phyloP scores from a whole-genome alignment of 1,140 invertebrate species.

The Sesamia nonagrioides region DNA sequence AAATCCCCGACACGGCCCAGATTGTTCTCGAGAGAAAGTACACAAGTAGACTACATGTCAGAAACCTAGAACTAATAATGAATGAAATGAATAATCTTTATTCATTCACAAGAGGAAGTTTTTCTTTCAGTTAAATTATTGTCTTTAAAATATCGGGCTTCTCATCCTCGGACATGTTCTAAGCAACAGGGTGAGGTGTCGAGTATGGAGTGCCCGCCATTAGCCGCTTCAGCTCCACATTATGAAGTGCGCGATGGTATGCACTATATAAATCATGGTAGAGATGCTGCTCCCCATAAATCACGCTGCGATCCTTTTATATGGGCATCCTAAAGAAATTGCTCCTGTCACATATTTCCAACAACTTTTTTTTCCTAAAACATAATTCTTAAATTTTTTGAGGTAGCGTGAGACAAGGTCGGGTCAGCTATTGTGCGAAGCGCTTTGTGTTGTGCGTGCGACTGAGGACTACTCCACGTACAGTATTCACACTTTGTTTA shows the following conservation, averaged over 20 bases:
- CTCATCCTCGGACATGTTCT: too few relatives aligned
- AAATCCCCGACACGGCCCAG: neutral
- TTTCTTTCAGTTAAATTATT: too few relatives aligned
- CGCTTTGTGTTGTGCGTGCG: slow-evolving; percentile 17
- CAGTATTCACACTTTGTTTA: neutral
- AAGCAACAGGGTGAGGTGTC: too few relatives aligned
- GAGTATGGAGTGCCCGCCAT: too few relatives aligned
- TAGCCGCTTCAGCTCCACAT: neutral
- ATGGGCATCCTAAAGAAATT: slow-evolving; percentile 12
- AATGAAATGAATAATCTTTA: too few relatives aligned
- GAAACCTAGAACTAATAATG: too few relatives aligned
- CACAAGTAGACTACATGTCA: too few relatives aligned
- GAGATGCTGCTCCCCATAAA: slow-evolving; percentile 14
- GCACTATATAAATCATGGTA: slow-evolving; percentile 7
- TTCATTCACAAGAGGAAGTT: too few relatives aligned
- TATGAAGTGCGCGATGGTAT: neutral
- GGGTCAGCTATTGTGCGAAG: slow-evolving; percentile 45
- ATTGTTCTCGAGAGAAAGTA: too few relatives aligned
- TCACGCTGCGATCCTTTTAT: slow-evolving; percentile 23
- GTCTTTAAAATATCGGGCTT: too few relatives aligned
- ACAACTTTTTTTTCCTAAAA: slow-evolving; percentile 37
- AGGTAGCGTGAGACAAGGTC: slow-evolving; percentile 45
- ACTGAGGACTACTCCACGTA: neutral
- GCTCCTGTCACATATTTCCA: slow-evolving; percentile 32
- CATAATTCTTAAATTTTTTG: slow-evolving; percentile 9